phyloP scores from a whole-genome alignment of 2,797 vertebrate species.

The Phalanger gymnotis region DNA sequence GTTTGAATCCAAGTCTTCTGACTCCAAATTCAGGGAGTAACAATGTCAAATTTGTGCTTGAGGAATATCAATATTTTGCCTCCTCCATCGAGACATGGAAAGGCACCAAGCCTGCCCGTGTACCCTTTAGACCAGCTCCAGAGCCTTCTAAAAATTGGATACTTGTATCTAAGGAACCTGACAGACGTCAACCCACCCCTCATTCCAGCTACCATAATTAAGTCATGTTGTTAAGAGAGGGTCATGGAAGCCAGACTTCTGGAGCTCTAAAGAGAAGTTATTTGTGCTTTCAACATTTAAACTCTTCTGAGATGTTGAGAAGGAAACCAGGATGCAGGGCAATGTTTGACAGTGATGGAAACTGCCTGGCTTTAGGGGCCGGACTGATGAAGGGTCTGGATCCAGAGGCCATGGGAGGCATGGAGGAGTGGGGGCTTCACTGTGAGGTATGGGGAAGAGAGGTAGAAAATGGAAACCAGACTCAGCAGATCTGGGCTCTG shows the following conservation, averaged over 20 bases:
- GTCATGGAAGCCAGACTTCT: background rate
- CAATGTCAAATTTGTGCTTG: background rate
- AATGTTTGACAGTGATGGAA: background rate
- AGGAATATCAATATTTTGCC: background rate
- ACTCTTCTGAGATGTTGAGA: background rate
- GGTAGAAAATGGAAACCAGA: no score
- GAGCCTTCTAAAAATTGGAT: background rate
- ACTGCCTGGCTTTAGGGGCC: background rate
- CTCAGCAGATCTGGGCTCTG: no score
- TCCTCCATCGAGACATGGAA: background rate
- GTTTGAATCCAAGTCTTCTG: background rate
- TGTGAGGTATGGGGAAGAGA: no score
- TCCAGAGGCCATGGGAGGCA: background rate
- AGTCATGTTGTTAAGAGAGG: background rate
- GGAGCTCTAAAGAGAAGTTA: background rate
- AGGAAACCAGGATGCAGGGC: background rate
- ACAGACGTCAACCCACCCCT: background rate
- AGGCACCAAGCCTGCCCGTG: background rate
- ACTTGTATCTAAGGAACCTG: background rate
- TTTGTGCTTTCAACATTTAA: slow-evolving; percentile 9
- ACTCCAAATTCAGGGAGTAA: background rate
- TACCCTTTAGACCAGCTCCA: background rate
- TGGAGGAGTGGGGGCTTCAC: no score
- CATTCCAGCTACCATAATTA: background rate
- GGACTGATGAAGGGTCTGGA: background rate